A percentile compares a stretch with the other conserved stretches of the same genome.
phyloP scores from a whole-genome alignment of 1,140 invertebrate species.

The Drosophila yakuba region DNA sequence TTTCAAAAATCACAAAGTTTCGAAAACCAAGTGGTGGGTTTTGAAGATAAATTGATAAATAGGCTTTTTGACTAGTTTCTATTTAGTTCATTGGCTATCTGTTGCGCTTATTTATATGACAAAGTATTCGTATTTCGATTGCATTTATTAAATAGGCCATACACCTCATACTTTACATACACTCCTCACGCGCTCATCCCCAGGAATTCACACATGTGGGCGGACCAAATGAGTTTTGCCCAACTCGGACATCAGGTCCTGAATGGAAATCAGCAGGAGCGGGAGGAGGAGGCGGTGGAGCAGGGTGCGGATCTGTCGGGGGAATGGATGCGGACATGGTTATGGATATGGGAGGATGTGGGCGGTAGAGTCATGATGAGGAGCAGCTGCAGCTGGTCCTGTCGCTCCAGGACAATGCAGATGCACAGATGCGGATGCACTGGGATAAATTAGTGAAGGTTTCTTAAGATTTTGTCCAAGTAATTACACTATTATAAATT shows the following conservation, averaged over 20 bases:
- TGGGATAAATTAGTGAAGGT: neutral
- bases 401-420: slow-evolving; percentile 61
- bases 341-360: neutral
- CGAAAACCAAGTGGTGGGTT: neutral
- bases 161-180: neutral
- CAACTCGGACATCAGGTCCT: slow-evolving; percentile 50
- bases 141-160: neutral
- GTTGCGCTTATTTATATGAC: no score
- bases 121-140: neutral
- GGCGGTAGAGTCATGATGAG: slow-evolving; percentile 33
- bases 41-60: no score
- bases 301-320: neutral
- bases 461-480: no score
- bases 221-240: slow-evolving; percentile 38
- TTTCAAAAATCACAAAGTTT: neutral
- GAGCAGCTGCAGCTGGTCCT: slow-evolving; percentile 37
- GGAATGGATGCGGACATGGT: slow-evolving; percentile 1
- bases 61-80: no score
- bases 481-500: no score
- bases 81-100: no score
- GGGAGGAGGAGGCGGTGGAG: no score
- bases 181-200: slow-evolving; percentile 42
- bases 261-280: slow-evolving; percentile 12
- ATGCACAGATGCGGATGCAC: slow-evolving; percentile 40
- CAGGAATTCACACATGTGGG: slow-evolving; percentile 24